Conservation (phyloP, 2,113 vertebrate species). For the Astatoreochromis straeleni region DNA sequence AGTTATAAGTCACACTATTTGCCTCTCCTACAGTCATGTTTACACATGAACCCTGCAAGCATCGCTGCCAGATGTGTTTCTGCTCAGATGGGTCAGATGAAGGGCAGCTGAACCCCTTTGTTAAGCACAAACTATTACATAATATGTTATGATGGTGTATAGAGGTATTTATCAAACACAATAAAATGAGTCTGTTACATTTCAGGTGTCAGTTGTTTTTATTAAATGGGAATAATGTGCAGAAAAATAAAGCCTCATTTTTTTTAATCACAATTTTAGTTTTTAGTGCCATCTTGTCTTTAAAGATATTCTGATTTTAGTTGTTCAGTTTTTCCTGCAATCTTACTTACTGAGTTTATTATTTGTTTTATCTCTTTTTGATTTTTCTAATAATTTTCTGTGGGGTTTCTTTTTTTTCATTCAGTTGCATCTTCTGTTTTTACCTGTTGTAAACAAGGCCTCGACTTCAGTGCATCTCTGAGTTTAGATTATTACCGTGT, state of each 20-base stretch:
- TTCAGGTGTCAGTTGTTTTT: not conserved
- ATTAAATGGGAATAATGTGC: not conserved
- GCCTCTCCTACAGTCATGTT: not conserved
- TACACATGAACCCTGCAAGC: not conserved
- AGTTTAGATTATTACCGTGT: not conserved
- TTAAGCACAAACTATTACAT: not conserved
- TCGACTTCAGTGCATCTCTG: not conserved
- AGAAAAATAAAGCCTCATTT: not conserved
- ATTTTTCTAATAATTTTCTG: not conserved
- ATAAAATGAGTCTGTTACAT: not conserved
- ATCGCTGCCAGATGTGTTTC: not conserved
- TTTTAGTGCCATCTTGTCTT: not conserved
- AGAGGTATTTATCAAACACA: not conserved
- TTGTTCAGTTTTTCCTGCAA: not conserved
- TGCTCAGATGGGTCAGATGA: not conserved
- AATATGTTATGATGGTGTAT: not conserved
- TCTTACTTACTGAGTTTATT: not conserved
- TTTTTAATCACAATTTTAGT: not conserved
- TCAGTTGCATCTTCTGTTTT: not conserved
- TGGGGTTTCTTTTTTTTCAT: not conserved
- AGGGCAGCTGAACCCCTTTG: not conserved
- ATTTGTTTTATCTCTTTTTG: not conserved
- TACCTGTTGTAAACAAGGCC: not conserved
- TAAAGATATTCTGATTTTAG: not conserved
- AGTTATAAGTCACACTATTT: not conserved